Conservation (phyloP, 2,797 vertebrate genomes). For the Lerista edwardsae region DNA sequence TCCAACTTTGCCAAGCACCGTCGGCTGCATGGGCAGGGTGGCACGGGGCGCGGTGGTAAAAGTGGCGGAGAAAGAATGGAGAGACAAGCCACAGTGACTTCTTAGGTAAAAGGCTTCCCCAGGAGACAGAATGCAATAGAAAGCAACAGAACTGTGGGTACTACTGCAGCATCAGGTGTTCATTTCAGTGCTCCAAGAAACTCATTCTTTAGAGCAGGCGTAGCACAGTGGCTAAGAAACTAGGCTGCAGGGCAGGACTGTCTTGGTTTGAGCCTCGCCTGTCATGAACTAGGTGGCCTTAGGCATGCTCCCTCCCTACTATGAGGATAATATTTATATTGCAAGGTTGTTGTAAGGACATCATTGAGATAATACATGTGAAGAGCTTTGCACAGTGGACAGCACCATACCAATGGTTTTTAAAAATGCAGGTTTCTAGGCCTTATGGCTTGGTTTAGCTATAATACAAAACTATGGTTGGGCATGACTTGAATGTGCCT, state of each 20-base stretch:
- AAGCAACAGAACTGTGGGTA: too few relatives aligned
- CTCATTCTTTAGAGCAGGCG: background rate
- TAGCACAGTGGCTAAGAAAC: too few relatives aligned
- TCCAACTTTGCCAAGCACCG: constrained; percentile 60
- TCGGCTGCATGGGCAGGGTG: constrained; percentile 42
- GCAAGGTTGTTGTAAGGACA: too few relatives aligned
- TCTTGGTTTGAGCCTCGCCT: too few relatives aligned
- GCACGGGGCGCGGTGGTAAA: background rate
- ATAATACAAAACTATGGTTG: background rate
- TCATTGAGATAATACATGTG: too few relatives aligned
- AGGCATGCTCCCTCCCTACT: too few relatives aligned
- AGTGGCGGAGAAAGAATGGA: background rate
- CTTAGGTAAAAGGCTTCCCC: background rate
- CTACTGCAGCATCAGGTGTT: background rate
- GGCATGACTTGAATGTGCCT: background rate
- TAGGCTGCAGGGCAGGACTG: too few relatives aligned
- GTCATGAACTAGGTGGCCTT: too few relatives aligned
- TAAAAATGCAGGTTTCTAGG: background rate
- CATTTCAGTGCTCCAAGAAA: background rate
- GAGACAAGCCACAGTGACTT: constrained; percentile 1
- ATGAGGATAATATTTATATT: too few relatives aligned
- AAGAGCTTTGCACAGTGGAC: too few relatives aligned
- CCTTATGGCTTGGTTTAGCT: background rate
- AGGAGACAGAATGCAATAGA: background rate
- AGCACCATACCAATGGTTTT: too few relatives aligned